phyloP scores from a whole-genome alignment of 2,113 vertebrate species.

The Plecturocebus donacophilus region DNA sequence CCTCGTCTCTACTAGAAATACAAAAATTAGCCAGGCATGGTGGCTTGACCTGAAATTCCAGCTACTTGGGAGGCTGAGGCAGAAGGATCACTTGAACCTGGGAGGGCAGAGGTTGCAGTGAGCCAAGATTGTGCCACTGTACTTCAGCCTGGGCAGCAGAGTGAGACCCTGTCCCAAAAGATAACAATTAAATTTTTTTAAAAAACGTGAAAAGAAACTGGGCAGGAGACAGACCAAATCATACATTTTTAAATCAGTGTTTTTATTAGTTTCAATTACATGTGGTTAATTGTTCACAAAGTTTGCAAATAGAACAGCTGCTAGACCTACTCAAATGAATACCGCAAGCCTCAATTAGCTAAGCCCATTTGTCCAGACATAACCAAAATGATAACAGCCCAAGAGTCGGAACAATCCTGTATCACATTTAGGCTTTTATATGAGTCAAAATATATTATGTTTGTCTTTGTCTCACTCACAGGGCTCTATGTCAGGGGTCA shows the following conservation, averaged over 20 bases:
- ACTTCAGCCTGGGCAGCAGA: no score
- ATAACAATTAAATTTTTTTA: no score
- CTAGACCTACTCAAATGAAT: conserved; percentile 46
- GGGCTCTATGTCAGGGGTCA: background rate
- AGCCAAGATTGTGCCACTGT: no score
- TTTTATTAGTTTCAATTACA: conserved; percentile 49
- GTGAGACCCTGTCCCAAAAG: no score
- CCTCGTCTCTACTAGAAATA: no score
- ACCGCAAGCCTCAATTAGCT: conserved; percentile 40
- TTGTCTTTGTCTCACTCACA: background rate
- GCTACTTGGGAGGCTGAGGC: no score
- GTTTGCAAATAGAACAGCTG: conserved; percentile 9
- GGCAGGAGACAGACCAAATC: background rate
- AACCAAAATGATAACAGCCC: conserved; percentile 30
- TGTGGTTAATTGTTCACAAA: background rate
- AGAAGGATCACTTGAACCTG: no score
- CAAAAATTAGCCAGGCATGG: no score
- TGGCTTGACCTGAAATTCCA: no score
- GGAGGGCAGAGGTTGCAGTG: no score
- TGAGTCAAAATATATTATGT: conserved; percentile 17
- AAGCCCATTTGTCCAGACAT: conserved; percentile 44
- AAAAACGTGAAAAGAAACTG: background rate
- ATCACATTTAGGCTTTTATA: conserved; percentile 2
- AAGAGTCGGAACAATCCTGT: background rate
- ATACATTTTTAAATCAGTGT: background rate